Evolutionary conservation across 2,797 vertebrate genomes (phyloP), one percentile per base, ranked within the genome.

Genomic region (Chelonia mydas): DNA sequence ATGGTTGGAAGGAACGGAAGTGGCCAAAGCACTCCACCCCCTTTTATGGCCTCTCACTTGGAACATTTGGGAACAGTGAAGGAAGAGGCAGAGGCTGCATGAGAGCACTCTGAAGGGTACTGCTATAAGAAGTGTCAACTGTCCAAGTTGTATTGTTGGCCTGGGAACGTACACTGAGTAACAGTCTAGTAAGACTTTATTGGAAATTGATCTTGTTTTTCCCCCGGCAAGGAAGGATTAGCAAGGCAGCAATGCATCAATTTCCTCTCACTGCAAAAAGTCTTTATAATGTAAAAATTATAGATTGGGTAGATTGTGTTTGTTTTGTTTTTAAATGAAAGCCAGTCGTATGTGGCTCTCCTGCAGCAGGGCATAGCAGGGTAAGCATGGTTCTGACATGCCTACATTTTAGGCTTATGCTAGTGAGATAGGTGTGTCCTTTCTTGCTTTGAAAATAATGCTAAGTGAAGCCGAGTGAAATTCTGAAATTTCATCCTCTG

Each of bases 131-230:
- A 96, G 57, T 77, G 83, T 80, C 72, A 79, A 77, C 11, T 23
- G 81, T 50, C 65, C 82, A 86, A 89, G 53, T 11, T 90, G 61
- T 74, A 74, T 79, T 94, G n/a, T 93, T 94, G 90, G 57, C 7
- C 21, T 72, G 65, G n/a, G n/a, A 72, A 28, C 4, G 72, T 80
- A 45, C 33, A 72, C 59, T 50, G 76, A 84, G 80, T 25, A 31
- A 93, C 77, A 92, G 92, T 84, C 76, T 92, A 77, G 31, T 88
- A 83, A 88, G 93, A 47, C 81, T 93, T 45, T 94, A 89, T 76
- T 88, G 79, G 72, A 37, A 87, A 80, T 59, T 59, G 45, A 87
- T 54, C 11, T 0, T 72, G 1, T 49, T 88, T 89, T 87, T 87
- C 33, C 45, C 45, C 88, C 1, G 85, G 76, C 4, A 3, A 59